These are phyloP conservation scores for Camelus bactrianus DNA, from an alignment of 2,113 vertebrate genomes.

Conservation along the genomic window DNA sequence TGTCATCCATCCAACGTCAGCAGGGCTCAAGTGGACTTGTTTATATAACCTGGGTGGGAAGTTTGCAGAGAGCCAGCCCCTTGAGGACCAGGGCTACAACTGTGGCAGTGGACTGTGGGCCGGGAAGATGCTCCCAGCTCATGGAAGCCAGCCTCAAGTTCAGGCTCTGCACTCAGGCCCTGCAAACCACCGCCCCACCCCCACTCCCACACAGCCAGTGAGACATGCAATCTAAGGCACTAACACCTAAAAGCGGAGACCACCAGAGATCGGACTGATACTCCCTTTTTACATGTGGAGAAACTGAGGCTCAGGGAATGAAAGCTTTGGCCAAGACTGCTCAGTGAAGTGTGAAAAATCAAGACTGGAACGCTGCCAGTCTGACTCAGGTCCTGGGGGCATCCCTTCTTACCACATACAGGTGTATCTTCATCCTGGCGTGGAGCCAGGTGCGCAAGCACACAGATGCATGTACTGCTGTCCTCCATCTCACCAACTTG, in stretches of 20 bases:
- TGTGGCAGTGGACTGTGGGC: background rate
- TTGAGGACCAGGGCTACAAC: background rate
- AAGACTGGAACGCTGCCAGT: background rate
- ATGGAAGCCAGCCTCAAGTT: background rate
- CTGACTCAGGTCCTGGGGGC: background rate
- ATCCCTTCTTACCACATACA: background rate
- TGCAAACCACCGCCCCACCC: background rate
- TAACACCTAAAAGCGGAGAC: background rate
- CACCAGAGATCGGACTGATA: background rate
- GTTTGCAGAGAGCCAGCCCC: background rate
- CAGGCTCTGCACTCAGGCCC: background rate
- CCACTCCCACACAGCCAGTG: accelerated
- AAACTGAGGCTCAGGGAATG: background rate
- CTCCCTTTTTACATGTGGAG: background rate
- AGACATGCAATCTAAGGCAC: background rate
- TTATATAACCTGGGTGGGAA: background rate
- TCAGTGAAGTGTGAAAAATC: background rate
- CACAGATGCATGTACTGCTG: background rate
- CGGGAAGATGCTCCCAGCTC: background rate
- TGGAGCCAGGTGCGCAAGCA: too few species aligned
- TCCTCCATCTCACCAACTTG: too few species aligned
- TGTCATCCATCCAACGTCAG: background rate
- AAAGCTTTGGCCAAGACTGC: background rate
- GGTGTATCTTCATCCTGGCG: background rate
- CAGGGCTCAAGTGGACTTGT: background rate